Base-by-base conservation (phyloP, 2,113 vertebrate species). In the Pluvianellus socialis region DNA sequence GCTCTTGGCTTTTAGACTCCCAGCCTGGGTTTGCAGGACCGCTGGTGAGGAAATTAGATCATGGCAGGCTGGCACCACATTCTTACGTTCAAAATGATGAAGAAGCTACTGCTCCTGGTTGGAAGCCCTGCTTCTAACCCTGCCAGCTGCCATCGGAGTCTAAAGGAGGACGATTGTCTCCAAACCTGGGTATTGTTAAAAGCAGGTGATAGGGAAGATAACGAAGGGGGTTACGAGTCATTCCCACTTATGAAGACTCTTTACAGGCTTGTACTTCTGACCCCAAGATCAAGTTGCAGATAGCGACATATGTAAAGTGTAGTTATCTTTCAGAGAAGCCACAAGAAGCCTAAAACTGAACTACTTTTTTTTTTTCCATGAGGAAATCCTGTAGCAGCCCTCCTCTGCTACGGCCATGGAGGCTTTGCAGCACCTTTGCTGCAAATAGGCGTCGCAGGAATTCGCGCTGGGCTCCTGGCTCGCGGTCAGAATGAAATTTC, bases 231-330 rank as follows among this genome's bases (percentile, higher is more conserved):
- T 87, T 79, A 71, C 1, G 0, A 24, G 4, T 76, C 65, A 27
- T 93, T 93, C 87, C 63, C 4, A 0, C 45, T 56, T 21, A 15
- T 27, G 47, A 65, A 81, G 79, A 45, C 44, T 95, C 89, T 86
- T 91, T 45, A 73, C n/a, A 20, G 22, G 44, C 58, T 76, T 93
- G 94, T 94, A 94, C 95, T 97, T 92, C 96, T 97, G 95, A 96
- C 96, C 92, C 52, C 82, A 75, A 90, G 95, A 97, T 97, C 89
- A 95, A 90, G 65, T 80, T 90, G 55, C 67, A 94, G 96, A 95
- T 92, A 95, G 62, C 0, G 8, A 74, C 66, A 47, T 24, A 85
- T 40, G 50, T 95, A 61, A 95, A 96, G 66, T 79, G 89, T 40
- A 87, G 66, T 82, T 94, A 61, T 96, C 91, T 92, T 90, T 91